These are phyloP conservation scores for Molorchus minor DNA, from an alignment of 2,888 invertebrate genomes.

Conservation along the genomic window DNA sequence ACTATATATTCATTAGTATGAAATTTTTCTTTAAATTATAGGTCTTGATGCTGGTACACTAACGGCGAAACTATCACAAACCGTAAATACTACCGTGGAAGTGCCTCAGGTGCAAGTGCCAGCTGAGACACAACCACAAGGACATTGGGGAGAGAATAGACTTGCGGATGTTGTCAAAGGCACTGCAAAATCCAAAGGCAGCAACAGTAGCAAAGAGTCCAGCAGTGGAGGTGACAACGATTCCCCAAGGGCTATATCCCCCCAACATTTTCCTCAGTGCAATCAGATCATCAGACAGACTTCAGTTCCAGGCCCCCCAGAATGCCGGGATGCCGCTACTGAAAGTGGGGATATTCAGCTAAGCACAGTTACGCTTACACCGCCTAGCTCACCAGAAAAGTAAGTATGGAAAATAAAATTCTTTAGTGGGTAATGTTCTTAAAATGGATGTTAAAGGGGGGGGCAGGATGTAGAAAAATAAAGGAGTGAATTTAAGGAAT, in stretches of 20 bases:
- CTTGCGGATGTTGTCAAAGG: constrained; percentile 84
- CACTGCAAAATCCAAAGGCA: constrained; percentile 66
- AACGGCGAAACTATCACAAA: constrained; percentile 42
- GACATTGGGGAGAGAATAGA: constrained; percentile 70
- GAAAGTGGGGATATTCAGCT: constrained; percentile 57
- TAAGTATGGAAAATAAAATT: no score
- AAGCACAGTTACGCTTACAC: constrained; percentile 66
- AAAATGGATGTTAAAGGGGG: no score
- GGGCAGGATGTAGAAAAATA: no score
- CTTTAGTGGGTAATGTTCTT: no score
- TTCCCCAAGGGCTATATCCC: constrained; percentile 57
- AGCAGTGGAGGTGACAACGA: constrained; percentile 54
- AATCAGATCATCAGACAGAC: constrained; percentile 33
- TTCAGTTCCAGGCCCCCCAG: constrained; percentile 33
- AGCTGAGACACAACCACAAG: constrained; percentile 48
- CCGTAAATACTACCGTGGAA: constrained; percentile 54
- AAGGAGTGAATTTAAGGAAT: no score
- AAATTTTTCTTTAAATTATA: constrained; percentile 2
- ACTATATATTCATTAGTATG: no score
- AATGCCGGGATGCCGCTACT: constrained; percentile 52
- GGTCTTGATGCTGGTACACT: constrained; percentile 48
- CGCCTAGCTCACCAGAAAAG: constrained; percentile 72
- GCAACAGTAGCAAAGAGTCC: constrained; percentile 48
- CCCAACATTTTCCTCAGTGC: constrained; percentile 45
- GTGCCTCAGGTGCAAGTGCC: constrained; percentile 47